A percentile compares a stretch with the other conserved stretches of the same genome.
Evolutionary conservation across 2,113 vertebrate genomes (phyloP).

Genomic region (Bufo gargarizans): DNA sequence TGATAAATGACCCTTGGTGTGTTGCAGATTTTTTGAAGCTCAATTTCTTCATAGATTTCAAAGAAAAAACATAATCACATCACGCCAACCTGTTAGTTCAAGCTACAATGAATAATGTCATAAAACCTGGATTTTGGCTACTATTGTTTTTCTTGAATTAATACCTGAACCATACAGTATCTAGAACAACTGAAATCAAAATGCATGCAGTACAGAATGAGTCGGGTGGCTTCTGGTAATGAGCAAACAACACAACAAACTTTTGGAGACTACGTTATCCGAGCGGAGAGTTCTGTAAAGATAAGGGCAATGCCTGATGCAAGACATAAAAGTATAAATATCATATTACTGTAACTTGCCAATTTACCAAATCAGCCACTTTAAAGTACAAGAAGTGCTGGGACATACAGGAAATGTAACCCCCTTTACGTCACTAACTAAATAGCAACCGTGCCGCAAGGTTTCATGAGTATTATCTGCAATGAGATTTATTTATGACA

Average conservation of each 20-base stretch:
- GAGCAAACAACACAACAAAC: background rate
- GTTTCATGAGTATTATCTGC: background rate
- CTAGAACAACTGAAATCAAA: background rate
- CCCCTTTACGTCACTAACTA: background rate
- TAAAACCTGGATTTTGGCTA: background rate
- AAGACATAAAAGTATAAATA: background rate
- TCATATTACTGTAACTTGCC: background rate
- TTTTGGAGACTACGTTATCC: background rate
- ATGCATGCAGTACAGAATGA: constrained; percentile 13
- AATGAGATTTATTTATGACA: constrained; percentile 1
- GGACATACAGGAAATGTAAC: background rate
- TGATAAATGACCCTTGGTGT: too few species aligned
- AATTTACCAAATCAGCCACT: constrained; percentile 9
- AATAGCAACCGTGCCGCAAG: background rate
- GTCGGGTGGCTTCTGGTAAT: background rate
- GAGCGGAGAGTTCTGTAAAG: background rate
- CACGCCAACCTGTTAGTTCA: too few species aligned
- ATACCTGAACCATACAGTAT: background rate
- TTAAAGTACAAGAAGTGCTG: background rate
- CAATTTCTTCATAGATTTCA: too few species aligned
- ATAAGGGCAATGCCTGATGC: background rate
- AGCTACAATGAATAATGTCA: background rate
- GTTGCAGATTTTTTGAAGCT: too few species aligned
- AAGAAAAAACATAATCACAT: too few species aligned
- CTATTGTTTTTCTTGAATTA: background rate